A percentile compares a stretch with the other conserved stretches of the same genome.
Evolutionary conservation across 1,140 invertebrate genomes (phyloP).

Genomic region (Lineus longissimus): DNA sequence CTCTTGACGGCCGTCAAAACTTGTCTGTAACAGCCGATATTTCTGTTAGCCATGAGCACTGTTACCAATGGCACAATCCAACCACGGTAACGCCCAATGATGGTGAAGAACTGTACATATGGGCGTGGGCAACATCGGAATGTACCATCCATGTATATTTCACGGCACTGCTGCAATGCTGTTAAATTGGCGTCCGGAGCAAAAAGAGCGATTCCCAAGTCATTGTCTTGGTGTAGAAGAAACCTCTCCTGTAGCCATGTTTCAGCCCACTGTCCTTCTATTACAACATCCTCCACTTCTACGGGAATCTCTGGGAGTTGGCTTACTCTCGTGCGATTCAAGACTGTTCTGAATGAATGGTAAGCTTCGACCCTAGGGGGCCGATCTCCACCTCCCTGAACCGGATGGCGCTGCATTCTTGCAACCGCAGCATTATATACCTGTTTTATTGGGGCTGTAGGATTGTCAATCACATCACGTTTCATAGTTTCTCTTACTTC

Average conservation of each 20-base stretch:
- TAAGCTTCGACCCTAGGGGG: background rate
- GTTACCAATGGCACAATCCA: background rate
- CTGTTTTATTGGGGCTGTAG: background rate
- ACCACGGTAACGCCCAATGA: background rate
- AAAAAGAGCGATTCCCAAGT: background rate
- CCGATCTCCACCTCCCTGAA: background rate
- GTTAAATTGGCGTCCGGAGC: background rate
- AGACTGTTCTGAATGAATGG: background rate
- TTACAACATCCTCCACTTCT: background rate
- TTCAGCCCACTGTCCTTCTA: background rate
- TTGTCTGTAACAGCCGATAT: conserved; percentile 17
- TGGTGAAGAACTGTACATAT: background rate
- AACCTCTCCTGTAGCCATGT: background rate
- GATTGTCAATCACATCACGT: background rate
- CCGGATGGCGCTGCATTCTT: background rate
- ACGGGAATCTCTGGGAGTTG: background rate
- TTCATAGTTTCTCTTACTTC: background rate
- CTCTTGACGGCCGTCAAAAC: conserved; percentile 11
- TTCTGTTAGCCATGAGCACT: conserved; percentile 2
- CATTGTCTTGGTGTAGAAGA: conserved; percentile 5
- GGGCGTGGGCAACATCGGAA: background rate
- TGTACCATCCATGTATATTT: background rate
- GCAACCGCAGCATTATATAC: background rate
- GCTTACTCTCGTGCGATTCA: background rate
- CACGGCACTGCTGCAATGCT: background rate